Percentiles rank a stretch among this genome's conserved stretches.
These are phyloP conservation scores for Sciurus carolinensis DNA, from an alignment of 2,797 vertebrate genomes.

Conservation along the genomic window DNA sequence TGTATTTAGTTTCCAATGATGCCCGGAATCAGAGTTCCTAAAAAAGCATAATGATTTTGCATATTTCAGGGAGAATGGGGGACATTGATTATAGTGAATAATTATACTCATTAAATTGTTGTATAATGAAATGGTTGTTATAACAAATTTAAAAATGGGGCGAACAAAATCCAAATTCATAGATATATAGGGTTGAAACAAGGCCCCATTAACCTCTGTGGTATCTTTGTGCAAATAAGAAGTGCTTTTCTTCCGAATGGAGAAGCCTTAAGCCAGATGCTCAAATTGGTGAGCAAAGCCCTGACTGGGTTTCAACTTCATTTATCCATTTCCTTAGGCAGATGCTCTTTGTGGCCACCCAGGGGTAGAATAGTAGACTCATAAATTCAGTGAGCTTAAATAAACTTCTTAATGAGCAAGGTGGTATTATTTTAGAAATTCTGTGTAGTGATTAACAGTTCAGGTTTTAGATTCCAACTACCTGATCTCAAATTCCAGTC, in stretches of 20 bases:
- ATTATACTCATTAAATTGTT: slow-evolving; percentile 55
- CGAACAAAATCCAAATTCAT: slow-evolving; percentile 44
- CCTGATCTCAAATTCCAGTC: not conserved
- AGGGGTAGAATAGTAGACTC: not conserved
- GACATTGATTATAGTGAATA: not conserved
- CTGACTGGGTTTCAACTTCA: not conserved
- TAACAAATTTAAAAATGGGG: slow-evolving; percentile 34
- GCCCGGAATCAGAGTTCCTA: slow-evolving; percentile 58
- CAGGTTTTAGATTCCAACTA: not conserved
- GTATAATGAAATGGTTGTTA: not conserved
- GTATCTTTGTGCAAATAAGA: not conserved
- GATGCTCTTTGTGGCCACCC: not conserved
- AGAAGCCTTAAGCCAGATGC: not conserved
- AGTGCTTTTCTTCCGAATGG: not conserved
- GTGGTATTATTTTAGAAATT: slow-evolving; percentile 50
- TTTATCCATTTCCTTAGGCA: not conserved
- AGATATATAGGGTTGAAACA: not conserved
- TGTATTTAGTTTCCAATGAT: slow-evolving; percentile 72
- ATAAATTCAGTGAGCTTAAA: not conserved
- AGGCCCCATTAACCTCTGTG: not conserved
- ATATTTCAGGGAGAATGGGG: slow-evolving; percentile 64
- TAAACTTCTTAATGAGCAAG: not conserved
- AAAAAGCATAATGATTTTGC: slow-evolving; percentile 60
- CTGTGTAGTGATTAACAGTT: not conserved
- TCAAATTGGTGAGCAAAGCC: not conserved